Conservation (phyloP, 2,797 vertebrate species). For the Erpetoichthys calabaricus region DNA sequence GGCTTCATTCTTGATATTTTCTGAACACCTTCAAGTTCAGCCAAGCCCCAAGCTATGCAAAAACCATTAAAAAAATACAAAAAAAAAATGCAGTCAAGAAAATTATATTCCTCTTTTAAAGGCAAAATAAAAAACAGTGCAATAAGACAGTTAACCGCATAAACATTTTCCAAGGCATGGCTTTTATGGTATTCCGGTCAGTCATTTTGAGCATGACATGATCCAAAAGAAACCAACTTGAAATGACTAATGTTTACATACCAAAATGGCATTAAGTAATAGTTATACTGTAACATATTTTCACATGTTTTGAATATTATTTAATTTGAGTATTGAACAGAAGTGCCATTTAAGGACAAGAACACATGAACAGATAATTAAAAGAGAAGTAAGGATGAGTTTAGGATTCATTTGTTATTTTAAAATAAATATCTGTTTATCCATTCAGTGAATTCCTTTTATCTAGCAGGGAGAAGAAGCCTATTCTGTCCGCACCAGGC, state of each 20-base stretch:
- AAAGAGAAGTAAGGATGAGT: no score
- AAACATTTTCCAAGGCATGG: neutral
- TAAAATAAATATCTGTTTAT: no score
- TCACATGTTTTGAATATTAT: neutral
- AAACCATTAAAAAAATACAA: neutral
- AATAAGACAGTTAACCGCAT: neutral
- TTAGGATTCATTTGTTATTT: no score
- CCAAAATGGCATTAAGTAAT: neutral
- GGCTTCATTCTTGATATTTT: neutral
- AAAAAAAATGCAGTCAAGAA: neutral
- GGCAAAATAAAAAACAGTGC: neutral
- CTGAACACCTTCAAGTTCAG: constrained; percentile 1
- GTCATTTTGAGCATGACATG: neutral
- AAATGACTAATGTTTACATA: neutral
- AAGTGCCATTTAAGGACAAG: no score
- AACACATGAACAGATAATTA: no score
- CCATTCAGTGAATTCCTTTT: no score
- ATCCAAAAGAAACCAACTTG: neutral
- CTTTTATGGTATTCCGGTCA: neutral
- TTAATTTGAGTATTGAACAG: neutral
- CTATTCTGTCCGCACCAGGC: no score
- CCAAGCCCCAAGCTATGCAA: neutral
- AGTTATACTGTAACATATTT: neutral
- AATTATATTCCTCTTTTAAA: neutral
- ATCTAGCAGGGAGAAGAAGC: no score